Conservation (phyloP, 2,888 invertebrate species). For the Yponomeuta plumbellus region DNA sequence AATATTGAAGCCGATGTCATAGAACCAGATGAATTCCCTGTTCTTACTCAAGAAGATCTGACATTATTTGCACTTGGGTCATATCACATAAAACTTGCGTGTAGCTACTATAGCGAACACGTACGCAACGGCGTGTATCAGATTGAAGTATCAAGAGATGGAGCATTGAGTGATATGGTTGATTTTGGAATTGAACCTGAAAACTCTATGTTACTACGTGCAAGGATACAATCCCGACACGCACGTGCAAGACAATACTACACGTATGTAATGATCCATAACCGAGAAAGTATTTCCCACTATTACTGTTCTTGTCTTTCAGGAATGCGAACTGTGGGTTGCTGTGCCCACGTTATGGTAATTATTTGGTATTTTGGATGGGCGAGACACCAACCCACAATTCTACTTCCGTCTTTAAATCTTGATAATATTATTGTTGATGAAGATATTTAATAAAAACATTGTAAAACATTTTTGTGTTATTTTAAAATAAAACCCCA, state of each 20-base stretch:
- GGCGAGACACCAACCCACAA: slow-evolving; percentile 17
- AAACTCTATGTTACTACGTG: slow-evolving; percentile 15
- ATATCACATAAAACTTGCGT: slow-evolving; percentile 23
- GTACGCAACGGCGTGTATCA: slow-evolving; percentile 18
- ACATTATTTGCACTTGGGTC: slow-evolving; percentile 22
- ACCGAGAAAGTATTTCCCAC: slow-evolving; percentile 15
- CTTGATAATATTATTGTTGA: no score
- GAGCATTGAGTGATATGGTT: background rate
- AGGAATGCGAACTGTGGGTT: slow-evolving; percentile 19
- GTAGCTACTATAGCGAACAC: slow-evolving; percentile 25
- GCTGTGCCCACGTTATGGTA: slow-evolving; percentile 19
- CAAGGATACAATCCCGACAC: slow-evolving; percentile 19
- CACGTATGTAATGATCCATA: slow-evolving; percentile 16
- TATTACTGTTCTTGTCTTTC: slow-evolving; percentile 19
- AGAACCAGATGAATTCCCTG: slow-evolving; percentile 15
- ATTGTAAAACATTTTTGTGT: no score
- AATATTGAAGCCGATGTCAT: slow-evolving; percentile 15
- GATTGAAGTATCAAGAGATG: slow-evolving; percentile 14
- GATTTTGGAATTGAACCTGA: background rate
- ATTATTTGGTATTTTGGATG: slow-evolving; percentile 18
- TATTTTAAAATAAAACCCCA: no score
- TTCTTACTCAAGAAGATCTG: slow-evolving; percentile 15
- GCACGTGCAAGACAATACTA: slow-evolving; percentile 17
- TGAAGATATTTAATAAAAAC: no score
- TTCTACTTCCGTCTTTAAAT: no score